A percentile compares a stretch with the other conserved stretches of the same genome.
These are phyloP conservation scores for Lepidochitona cinerea DNA, from an alignment of 2,888 invertebrate species.

Conservation along the genomic window DNA sequence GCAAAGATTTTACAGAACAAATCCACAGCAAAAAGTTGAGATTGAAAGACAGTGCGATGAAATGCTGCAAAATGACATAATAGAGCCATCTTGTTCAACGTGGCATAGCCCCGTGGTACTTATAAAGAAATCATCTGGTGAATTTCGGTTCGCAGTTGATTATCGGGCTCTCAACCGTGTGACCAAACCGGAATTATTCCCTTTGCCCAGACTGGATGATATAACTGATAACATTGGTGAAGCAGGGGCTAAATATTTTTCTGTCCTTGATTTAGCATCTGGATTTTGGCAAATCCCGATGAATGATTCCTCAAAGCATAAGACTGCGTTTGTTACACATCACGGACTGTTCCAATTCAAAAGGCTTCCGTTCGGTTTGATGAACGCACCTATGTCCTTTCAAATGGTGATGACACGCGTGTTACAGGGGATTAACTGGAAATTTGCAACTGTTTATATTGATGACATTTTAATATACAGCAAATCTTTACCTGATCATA, in stretches of 20 bases:
- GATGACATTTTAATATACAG: not conserved
- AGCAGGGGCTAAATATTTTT: slow-evolving; percentile 16
- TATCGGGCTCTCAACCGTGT: slow-evolving; percentile 13
- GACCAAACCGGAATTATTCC: slow-evolving; percentile 14
- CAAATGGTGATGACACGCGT: slow-evolving; percentile 1
- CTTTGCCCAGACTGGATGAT: slow-evolving; percentile 19
- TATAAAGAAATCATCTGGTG: slow-evolving; percentile 1
- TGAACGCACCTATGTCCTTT: not conserved
- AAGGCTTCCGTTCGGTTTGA: not conserved
- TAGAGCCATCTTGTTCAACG: slow-evolving; percentile 4
- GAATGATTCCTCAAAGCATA: not conserved
- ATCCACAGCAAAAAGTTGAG: not conserved
- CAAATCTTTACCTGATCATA: not conserved
- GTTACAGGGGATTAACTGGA: not conserved
- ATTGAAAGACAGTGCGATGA: slow-evolving; percentile 7
- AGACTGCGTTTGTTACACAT: slow-evolving; percentile 7
- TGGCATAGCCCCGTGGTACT: slow-evolving; percentile 7
- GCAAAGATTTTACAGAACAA: slow-evolving; percentile 7
- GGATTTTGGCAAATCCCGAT: slow-evolving; percentile 14
- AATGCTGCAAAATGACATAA: slow-evolving; percentile 10
- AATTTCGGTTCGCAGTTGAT: slow-evolving; percentile 8
- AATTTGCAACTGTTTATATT: not conserved
- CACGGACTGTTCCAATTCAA: not conserved
- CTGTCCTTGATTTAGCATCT: slow-evolving; percentile 12
- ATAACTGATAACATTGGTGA: slow-evolving; percentile 21